Base-by-base conservation (phyloP, 2,888 invertebrate genomes). In the Eurois occulta region DNA sequence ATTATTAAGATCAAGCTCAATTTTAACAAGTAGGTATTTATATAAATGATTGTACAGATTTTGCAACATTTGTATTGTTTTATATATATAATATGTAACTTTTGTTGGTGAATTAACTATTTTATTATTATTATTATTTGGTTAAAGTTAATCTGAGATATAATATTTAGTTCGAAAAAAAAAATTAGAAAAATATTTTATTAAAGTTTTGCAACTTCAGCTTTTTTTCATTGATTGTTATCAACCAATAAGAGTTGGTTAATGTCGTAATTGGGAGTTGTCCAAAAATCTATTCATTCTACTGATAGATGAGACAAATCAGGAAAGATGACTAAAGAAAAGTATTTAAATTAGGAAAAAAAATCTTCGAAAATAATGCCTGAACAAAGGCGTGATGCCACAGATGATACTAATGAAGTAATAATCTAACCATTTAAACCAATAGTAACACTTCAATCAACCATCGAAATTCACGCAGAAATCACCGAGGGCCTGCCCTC, bases 391-490 rank as follows among this genome's bases (percentile, higher is more conserved):
- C 18, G 7, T 35, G 11, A 66, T 38, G 21, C 28, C 0, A 41
- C n/a, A 32, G 13, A 65, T 46, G 18, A 65, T n/a, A 24, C 10
- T 66, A 41, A 21, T 68, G 41, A 69, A 66, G 55, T 78, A 65
- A 55, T 24, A 73, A 60, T 43, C n/a, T 24, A n/a, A 68, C 68
- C 55, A 68, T 32, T 74, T 48, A n/a, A 41, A 80, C n/a, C 38
- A 55, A 52, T 16, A 7, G 16, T 80, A 58, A 80, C 66, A 73
- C 65, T 85, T 72, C 62, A 80, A 84, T 77, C 74, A 79, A 52
- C 74, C 1, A 71, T 86, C 32, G 58, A 67, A 76, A 77, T 88
- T 84, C 85, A 87, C 89, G 87, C 83, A 87, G 83, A 18, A n/a
- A 65, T 28, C n/a, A 28, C n/a, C 13, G 65, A 10, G 65, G 41